phyloP scores from a whole-genome alignment of 2,888 invertebrate species.

The Bursaphelenchus okinawaensis region DNA sequence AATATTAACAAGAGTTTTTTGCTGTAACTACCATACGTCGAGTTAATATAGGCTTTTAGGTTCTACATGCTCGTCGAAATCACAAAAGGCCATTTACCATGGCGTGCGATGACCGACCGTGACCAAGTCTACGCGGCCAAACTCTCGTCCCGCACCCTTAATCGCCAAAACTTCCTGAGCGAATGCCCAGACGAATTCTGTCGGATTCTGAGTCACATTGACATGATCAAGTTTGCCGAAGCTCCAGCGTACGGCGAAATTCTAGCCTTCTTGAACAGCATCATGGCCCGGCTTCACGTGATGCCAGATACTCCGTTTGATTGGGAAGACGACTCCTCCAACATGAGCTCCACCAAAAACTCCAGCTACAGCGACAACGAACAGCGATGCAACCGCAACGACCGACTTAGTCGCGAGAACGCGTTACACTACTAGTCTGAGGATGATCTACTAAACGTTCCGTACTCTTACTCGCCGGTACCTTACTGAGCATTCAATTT shows the following conservation, averaged over 20 bases:
- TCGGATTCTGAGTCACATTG: constrained; percentile 32
- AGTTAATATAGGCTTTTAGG: constrained; percentile 21
- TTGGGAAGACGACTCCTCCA: constrained; percentile 13
- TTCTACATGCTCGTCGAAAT: constrained; percentile 41
- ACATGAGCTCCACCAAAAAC: constrained; percentile 1
- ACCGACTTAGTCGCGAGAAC: neutral
- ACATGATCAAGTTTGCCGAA: constrained; percentile 33
- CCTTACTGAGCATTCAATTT: too few relatives aligned
- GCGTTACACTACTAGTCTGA: neutral
- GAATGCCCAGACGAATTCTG: constrained; percentile 36
- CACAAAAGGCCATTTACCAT: constrained; percentile 37
- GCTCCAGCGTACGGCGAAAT: constrained; percentile 34
- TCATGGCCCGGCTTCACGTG: constrained; percentile 7
- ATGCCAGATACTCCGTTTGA: constrained; percentile 13
- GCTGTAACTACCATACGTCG: too few relatives aligned
- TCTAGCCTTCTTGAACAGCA: constrained; percentile 26
- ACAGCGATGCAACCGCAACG: neutral
- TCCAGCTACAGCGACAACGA: neutral
- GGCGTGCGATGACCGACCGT: constrained; percentile 37
- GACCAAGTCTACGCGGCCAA: constrained; percentile 28
- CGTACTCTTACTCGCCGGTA: too few relatives aligned
- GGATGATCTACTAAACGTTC: too few relatives aligned
- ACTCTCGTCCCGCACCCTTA: neutral
- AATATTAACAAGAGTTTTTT: too few relatives aligned
- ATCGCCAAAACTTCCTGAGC: constrained; percentile 29